A percentile compares a stretch with the other conserved stretches of the same genome.
These are phyloP conservation scores for Thripadectes ignobilis DNA, from an alignment of 2,797 vertebrate species.

Conservation along the genomic window DNA sequence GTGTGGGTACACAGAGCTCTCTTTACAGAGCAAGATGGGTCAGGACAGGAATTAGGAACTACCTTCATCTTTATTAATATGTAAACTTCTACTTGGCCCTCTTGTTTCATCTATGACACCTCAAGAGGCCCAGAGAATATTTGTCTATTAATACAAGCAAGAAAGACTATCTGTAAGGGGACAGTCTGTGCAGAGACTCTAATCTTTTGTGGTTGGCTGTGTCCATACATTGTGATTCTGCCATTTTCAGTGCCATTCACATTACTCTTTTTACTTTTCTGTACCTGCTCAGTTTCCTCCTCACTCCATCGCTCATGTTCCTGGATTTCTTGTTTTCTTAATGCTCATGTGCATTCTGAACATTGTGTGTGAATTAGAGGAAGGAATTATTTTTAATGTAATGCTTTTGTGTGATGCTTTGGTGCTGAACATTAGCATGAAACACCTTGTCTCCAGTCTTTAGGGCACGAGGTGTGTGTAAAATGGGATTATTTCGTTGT, in stretches of 20 bases:
- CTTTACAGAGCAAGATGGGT: not conserved
- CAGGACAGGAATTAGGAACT: not conserved
- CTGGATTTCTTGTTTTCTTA: not conserved
- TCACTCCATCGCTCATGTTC: not conserved
- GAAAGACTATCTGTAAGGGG: not conserved
- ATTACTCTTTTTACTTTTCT: not conserved
- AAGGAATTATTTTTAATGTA: not conserved
- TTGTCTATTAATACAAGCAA: not conserved
- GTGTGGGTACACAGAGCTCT: not conserved
- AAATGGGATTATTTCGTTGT: not conserved
- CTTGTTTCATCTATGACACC: not conserved
- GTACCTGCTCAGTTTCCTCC: not conserved
- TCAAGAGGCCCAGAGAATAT: not conserved
- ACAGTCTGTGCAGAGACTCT: not conserved
- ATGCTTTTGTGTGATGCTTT: not conserved
- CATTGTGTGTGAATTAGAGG: not conserved
- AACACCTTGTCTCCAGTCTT: not conserved
- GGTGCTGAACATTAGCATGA: not conserved
- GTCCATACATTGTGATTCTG: not conserved
- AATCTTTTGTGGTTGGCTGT: not conserved
- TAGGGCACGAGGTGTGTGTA: not conserved
- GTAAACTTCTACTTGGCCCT: not conserved
- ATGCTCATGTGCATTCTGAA: not conserved
- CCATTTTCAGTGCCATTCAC: not conserved
- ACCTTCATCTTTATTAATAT: not conserved